Evolutionary conservation across 2,888 invertebrate genomes (phyloP).

Genomic region (Leptopilina syphax): DNA sequence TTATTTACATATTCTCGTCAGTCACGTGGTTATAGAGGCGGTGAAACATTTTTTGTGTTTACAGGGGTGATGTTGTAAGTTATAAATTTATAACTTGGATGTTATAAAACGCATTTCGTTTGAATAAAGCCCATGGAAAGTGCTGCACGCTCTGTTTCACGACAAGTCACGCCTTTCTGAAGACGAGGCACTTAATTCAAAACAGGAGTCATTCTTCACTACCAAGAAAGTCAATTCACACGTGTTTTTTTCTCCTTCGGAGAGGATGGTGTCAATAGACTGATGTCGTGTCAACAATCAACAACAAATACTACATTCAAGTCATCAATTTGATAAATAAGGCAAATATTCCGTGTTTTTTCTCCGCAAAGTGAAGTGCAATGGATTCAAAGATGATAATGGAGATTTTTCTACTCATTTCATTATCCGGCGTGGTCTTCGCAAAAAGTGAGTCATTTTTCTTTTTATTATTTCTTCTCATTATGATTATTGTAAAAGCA

Average conservation of each 20-base stretch:
- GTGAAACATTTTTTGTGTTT: neutral
- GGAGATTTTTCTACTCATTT: constrained; percentile 6
- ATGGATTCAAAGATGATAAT: constrained; percentile 26
- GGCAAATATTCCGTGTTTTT: neutral
- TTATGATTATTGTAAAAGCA: neutral
- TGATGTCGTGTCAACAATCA: neutral
- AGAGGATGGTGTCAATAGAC: constrained; percentile 16
- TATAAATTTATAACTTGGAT: constrained; percentile 9
- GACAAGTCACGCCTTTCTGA: constrained; percentile 33
- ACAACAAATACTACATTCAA: neutral
- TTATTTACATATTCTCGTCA: neutral
- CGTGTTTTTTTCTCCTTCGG: constrained; percentile 14
- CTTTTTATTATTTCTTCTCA: neutral
- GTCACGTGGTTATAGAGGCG: neutral
- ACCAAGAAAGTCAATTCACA: constrained; percentile 20
- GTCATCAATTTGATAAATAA: constrained; percentile 6
- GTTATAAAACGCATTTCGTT: constrained; percentile 15
- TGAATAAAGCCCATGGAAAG: constrained; percentile 23
- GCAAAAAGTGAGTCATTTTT: constrained; percentile 16
- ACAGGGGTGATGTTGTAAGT: neutral
- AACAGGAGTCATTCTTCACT: constrained; percentile 13
- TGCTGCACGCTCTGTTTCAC: constrained; percentile 38
- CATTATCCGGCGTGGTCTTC: neutral
- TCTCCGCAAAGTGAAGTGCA: constrained; percentile 16
- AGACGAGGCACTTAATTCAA: constrained; percentile 33